Base-by-base conservation (phyloP, 2,888 invertebrate species). In the Odontomyia ornata region DNA sequence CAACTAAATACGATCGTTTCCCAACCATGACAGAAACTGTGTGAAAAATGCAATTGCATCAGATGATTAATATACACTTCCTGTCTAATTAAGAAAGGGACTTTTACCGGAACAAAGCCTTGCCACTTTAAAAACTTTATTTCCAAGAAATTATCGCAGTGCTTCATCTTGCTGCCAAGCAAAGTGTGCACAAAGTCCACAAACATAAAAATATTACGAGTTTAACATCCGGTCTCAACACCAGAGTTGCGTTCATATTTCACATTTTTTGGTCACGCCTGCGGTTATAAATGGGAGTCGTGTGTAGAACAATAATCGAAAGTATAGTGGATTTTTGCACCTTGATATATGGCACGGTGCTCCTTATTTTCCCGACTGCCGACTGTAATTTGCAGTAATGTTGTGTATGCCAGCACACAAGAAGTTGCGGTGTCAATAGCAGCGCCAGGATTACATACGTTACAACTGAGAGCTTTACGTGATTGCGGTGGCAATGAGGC, bases 221-320 rank as follows among this genome's bases (percentile, higher is more conserved):
- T 36, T 9, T 36, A 36, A 36, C 52, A 52, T 52, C 52, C 52
- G 52, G 4, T 52, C 52, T 52, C 52, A 18, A 4, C 52, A 18
- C 52, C 52, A 52, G 15, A n/a, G 52, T 52, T 36, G 18, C 18
- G 52, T 52, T 52, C 52, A 52, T 52, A 52, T 52, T 52, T 52
- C 52, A 52, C 15, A 15, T 52, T 52, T 52, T 52, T 52, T 52
- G 52, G 52, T 52, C 52, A 52, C 52, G 52, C 52, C 52, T 52
- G 52, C 52, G 18, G 52, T 52, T 52, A 52, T 52, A n/a, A 52
- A 52, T 52, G 52, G 52, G 52, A 52, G 52, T 52, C 52, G 52
- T 52, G 52, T 52, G 52, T 52, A 52, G 52, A 52, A 52, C 52
- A 52, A 52, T 52, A 52, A 52, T 52, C 52, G 52, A 52, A 52